Conservation (phyloP, 2,888 invertebrate species). For the Spodoptera littoralis region DNA sequence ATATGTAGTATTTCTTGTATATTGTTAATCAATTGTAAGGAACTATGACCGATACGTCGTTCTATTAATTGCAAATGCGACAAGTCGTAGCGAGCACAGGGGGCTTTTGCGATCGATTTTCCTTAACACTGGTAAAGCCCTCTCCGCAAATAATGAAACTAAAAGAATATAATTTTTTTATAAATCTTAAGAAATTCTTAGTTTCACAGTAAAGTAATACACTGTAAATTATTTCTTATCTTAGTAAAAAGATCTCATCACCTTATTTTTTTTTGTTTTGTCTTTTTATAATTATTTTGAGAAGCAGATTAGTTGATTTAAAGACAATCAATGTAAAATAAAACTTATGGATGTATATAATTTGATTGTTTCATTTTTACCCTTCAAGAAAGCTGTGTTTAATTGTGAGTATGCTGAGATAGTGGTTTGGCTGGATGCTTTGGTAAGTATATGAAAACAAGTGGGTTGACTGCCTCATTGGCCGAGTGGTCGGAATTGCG, state of each 20-base stretch:
- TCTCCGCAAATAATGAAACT: slow-evolving; percentile 64
- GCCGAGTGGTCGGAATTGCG: no score
- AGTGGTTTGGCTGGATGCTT: no score
- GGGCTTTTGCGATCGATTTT: slow-evolving; percentile 31
- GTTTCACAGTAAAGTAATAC: slow-evolving; percentile 85
- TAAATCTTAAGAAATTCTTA: slow-evolving; percentile 84
- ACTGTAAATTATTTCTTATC: slow-evolving; percentile 88
- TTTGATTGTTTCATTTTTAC: slow-evolving; percentile 72
- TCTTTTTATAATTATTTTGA: slow-evolving; percentile 88
- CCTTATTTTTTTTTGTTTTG: slow-evolving; percentile 89
- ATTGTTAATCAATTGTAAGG: slow-evolving; percentile 48
- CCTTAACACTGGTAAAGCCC: slow-evolving; percentile 70
- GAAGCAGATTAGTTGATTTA: slow-evolving; percentile 88
- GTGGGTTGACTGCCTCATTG: no score
- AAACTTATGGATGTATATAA: slow-evolving; percentile 89
- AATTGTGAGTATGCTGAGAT: no score
- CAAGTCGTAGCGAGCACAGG: slow-evolving; percentile 29
- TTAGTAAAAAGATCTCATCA: slow-evolving; percentile 89
- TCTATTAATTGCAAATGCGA: slow-evolving; percentile 33
- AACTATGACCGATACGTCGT: slow-evolving; percentile 28
- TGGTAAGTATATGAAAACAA: no score
- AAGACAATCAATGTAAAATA: slow-evolving; percentile 89
- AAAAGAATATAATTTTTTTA: slow-evolving; percentile 70
- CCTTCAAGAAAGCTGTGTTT: no score
- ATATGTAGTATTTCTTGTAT: slow-evolving; percentile 56